Evolutionary conservation across 2,888 invertebrate species (phyloP), one percentile per base, ranked within the genome.

Genomic region (Macrophya annulata): DNA sequence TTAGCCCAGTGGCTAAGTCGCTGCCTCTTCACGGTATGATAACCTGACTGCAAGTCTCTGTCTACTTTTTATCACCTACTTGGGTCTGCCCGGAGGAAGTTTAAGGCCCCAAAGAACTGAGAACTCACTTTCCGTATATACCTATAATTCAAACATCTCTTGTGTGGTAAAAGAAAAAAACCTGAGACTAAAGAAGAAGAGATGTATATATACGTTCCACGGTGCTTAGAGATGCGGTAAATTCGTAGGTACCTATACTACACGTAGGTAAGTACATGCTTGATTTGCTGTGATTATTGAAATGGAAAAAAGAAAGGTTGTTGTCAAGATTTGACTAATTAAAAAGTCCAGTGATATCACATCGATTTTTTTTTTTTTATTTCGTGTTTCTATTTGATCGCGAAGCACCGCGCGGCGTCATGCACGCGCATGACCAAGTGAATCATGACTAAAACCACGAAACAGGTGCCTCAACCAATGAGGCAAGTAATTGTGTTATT

Each of bases 11-110:
- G 74, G 74, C 45, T 74, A 74, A 45, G 40, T 71, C 71, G 25
- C 15, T 48, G 77, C 17, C 31, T 51, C 51, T 77, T 51, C 77
- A 77, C 77, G 74, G 43, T 74, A 74, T 74, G 74, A 74, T 74
- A 74, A 74, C 74, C 45, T 8, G 45, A 74, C 77, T 77, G 55
- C 77, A 15, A 5, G 31, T 48, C 37, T 25, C 62, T 12, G 79
- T 59, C 62, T 40, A 62, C 62, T 81, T 81, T 81, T 81, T 81
- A 81, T 81, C 79, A 77, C 15, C 79, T 10, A 62, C 62, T 81
- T 21, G 43, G 81, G 17, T 43, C 43, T 43, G 40, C 59, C 81
- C 81, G 62, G 40, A 81, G 81, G 81, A 43, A 9, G 43, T 43
- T 81, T 21, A 6, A 43, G 59, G 37, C 40, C 62, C 40, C n/a